These are phyloP conservation scores for Pterois miles DNA, from an alignment of 2,797 vertebrate genomes.

Conservation along the genomic window DNA sequence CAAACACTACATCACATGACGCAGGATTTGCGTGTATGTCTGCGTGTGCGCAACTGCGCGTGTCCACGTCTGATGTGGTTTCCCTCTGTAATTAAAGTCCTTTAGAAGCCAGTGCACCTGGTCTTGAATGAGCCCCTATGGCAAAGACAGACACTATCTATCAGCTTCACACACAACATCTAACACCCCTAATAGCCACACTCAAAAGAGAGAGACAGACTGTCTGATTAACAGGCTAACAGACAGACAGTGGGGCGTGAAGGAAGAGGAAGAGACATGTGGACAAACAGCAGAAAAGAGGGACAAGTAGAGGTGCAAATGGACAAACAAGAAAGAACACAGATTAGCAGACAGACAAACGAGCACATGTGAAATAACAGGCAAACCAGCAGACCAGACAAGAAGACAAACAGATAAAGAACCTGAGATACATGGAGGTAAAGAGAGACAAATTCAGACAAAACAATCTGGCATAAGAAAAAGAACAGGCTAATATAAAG, in stretches of 20 bases:
- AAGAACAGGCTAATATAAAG: not conserved
- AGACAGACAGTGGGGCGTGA: constrained; percentile 22
- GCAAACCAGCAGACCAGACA: not conserved
- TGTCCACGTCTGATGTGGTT: constrained; percentile 77
- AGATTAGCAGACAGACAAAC: not conserved
- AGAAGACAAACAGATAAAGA: not conserved
- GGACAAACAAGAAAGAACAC: not conserved
- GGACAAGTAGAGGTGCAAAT: constrained; percentile 32
- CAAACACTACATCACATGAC: constrained; percentile 56
- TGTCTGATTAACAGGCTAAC: constrained; percentile 38
- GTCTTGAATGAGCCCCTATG: constrained; percentile 72
- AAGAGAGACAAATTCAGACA: not conserved
- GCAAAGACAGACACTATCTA: constrained; percentile 66
- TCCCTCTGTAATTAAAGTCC: constrained; percentile 73
- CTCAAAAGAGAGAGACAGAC: constrained; percentile 50
- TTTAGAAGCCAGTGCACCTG: constrained; percentile 78
- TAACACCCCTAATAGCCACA: constrained; percentile 53
- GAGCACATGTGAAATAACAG: constrained; percentile 3
- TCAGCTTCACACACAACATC: constrained; percentile 68
- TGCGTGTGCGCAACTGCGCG: constrained; percentile 30
- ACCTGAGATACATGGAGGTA: not conserved
- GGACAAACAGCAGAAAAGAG: constrained; percentile 32
- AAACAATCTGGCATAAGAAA: not conserved
- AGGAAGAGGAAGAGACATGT: constrained; percentile 19
- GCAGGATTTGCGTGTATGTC: constrained; percentile 45